Percentiles rank a stretch among this genome's conserved stretches.
Conservation (phyloP, 2,888 invertebrate species). For the Dryobota labecula region DNA sequence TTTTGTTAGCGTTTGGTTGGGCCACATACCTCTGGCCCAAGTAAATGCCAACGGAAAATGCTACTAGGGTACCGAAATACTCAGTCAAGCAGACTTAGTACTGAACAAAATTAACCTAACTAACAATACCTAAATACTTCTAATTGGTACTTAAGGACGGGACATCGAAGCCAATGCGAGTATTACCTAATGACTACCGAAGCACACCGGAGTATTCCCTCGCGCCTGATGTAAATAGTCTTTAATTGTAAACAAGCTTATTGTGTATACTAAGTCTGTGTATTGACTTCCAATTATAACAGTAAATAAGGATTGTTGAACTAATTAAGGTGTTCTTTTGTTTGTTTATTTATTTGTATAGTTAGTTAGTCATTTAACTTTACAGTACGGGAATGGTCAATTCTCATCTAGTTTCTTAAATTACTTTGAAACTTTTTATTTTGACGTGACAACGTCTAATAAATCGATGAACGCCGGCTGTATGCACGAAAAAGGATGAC, state of each 20-base stretch:
- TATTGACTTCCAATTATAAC: constrained; percentile 39
- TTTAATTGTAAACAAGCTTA: constrained; percentile 22
- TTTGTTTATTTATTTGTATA: too few relatives aligned
- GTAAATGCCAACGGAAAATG: too few relatives aligned
- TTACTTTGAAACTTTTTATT: too few relatives aligned
- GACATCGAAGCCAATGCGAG: not conserved
- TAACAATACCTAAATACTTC: not conserved
- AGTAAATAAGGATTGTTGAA: constrained; percentile 1
- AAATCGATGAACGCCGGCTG: too few relatives aligned
- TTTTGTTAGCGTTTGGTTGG: too few relatives aligned
- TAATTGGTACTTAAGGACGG: constrained; percentile 4
- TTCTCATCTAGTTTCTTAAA: too few relatives aligned
- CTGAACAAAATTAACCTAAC: not conserved
- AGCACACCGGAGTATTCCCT: constrained; percentile 28
- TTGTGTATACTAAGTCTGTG: constrained; percentile 14
- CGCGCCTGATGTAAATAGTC: constrained; percentile 28
- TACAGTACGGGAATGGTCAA: too few relatives aligned
- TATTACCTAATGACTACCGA: constrained; percentile 5
- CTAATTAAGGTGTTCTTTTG: constrained; percentile 6
- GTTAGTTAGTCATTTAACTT: too few relatives aligned
- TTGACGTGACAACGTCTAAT: too few relatives aligned
- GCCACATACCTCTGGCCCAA: too few relatives aligned
- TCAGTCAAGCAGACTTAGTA: not conserved
- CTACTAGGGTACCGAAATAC: too few relatives aligned
- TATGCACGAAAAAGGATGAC: too few relatives aligned